Conservation (phyloP, 2,888 invertebrate genomes). For the Brachyptera risi region DNA sequence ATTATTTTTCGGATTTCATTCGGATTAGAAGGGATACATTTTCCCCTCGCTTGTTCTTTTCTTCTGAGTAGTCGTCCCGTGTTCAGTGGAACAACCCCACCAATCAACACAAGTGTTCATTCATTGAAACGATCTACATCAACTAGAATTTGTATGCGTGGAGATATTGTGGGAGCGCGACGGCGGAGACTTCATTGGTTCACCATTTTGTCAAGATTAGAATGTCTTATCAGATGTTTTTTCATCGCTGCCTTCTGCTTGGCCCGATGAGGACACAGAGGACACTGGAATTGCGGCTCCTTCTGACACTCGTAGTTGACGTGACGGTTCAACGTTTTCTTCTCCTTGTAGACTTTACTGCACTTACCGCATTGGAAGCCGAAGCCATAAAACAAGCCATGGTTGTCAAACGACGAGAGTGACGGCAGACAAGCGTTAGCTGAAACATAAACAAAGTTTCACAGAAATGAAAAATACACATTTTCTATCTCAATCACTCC, state of each 20-base stretch:
- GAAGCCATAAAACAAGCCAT: neutral
- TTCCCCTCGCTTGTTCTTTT: too few relatives aligned
- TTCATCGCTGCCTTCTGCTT: conserved; percentile 37
- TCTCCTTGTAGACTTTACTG: conserved; percentile 38
- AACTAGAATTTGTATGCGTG: too few relatives aligned
- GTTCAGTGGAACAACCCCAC: too few relatives aligned
- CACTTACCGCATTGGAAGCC: conserved; percentile 57
- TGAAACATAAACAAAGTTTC: neutral
- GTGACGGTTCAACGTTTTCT: conserved; percentile 38
- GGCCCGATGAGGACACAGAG: conserved; percentile 35
- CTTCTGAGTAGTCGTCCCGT: too few relatives aligned
- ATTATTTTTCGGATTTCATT: too few relatives aligned
- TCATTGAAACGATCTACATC: too few relatives aligned
- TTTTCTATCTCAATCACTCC: too few relatives aligned
- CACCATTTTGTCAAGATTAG: neutral
- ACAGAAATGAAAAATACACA: too few relatives aligned
- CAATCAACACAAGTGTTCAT: too few relatives aligned
- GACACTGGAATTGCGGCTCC: conserved; percentile 38
- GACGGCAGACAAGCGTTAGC: neutral
- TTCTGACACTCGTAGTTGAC: conserved; percentile 40
- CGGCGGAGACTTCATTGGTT: too few relatives aligned
- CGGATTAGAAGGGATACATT: too few relatives aligned
- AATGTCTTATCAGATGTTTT: conserved; percentile 17
- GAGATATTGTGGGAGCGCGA: too few relatives aligned
- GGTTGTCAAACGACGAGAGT: neutral